A percentile compares a stretch with the other conserved stretches of the same genome.
These are phyloP conservation scores for Nerophis ophidion DNA, from an alignment of 2,113 vertebrate genomes.

Conservation along the genomic window DNA sequence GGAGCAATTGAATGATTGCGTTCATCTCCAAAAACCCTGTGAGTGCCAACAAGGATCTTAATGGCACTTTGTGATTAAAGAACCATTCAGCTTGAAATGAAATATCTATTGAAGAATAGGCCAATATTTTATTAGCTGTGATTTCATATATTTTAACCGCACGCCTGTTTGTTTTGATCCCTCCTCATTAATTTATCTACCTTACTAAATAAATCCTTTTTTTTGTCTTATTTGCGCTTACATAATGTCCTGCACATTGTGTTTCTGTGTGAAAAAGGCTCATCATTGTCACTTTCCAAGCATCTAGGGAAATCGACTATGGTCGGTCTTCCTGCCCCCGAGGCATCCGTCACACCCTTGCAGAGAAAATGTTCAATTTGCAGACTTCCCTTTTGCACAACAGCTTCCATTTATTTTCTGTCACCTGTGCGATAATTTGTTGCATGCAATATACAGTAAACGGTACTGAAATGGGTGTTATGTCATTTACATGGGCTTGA, in stretches of 20 bases:
- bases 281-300: constrained; percentile 33
- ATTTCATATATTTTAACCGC: background rate
- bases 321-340: constrained; percentile 6
- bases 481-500: no score
- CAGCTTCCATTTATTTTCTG: no score
- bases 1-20: constrained; percentile 37
- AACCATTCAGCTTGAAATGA: constrained; percentile 7
- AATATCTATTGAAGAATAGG: constrained; percentile 1
- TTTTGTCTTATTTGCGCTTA: constrained; percentile 10
- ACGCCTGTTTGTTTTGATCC: background rate
- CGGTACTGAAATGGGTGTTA: no score
- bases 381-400: constrained; percentile 19
- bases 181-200: background rate
- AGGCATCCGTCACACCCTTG: background rate
- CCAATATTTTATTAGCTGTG: background rate
- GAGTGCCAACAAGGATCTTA: constrained; percentile 20
- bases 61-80: constrained; percentile 32
- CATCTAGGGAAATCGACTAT: constrained; percentile 22
- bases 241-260: constrained; percentile 2
- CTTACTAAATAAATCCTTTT: background rate
- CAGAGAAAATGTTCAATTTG: constrained; percentile 23
- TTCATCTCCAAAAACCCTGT: constrained; percentile 31
- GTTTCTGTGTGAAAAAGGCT: constrained; percentile 12
- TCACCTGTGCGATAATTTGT: no score
- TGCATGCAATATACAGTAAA: no score